Percentiles rank a stretch among this genome's conserved stretches.
These are phyloP conservation scores for Porites australiensis DNA, from an alignment of 64 coral and sea anemone genomes.

Conservation along the genomic window DNA sequence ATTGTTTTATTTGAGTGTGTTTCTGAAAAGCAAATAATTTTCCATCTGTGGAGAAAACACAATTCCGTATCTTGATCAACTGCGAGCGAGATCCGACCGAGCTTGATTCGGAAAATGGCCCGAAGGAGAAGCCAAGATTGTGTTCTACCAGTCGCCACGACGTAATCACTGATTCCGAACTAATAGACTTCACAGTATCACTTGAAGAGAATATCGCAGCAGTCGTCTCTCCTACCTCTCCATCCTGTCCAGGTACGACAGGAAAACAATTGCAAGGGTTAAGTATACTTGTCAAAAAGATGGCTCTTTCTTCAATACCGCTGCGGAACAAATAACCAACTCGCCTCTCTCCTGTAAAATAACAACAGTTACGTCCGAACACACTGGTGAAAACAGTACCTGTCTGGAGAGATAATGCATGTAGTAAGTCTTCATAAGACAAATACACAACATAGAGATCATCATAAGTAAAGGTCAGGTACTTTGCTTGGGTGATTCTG, in stretches of 20 bases:
- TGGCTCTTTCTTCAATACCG: neutral
- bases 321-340: neutral
- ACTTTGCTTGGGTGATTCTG: neutral
- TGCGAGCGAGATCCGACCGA: neutral
- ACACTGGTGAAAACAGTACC: neutral
- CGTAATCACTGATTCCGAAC: neutral
- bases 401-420: slow-evolving; percentile 1
- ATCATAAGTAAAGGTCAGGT: neutral
- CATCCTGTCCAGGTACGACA: no score
- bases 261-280: neutral
- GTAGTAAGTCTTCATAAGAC: neutral
- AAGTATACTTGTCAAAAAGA: neutral
- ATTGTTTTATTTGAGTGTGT: neutral
- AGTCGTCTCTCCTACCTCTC: neutral
- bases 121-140: neutral
- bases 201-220: neutral
- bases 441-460: neutral
- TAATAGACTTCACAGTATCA: neutral
- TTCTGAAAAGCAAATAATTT: neutral
- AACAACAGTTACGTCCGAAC: neutral
- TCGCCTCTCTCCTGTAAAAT: neutral
- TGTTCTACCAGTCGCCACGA: neutral
- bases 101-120: neutral
- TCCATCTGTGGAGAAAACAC: neutral
- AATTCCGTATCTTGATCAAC: neutral